Base-by-base conservation (phyloP, 2,113 vertebrate genomes). In the Phalacrocorax brasilianus region DNA sequence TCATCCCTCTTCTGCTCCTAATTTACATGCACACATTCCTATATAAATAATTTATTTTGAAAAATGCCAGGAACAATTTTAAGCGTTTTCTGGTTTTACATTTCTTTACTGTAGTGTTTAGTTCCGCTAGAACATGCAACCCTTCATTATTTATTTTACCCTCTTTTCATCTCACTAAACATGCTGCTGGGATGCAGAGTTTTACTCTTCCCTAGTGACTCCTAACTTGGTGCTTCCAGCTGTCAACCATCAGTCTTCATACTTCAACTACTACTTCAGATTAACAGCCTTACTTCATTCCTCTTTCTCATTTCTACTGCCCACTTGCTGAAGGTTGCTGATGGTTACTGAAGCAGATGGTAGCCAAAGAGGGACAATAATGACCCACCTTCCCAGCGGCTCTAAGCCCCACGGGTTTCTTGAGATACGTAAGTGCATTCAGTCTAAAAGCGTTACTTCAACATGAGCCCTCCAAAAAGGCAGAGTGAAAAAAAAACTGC, bases 171-270 rank as follows among this genome's bases (percentile, higher is more conserved):
- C 27, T 56, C 76, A 56, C 40, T 84, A 71, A 88, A 82, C 33
- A 35, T 38, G 45, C 42, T 77, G 67, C 55, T 75, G 56, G 24
- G 24, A 61, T 68, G 61, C 19, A 63, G 1, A 40, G 24, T 78
- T 88, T 84, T 49, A 79, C 27, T 56, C 55, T 84, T 88, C 61
- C 79, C 75, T 63, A 71, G 55, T 12, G 75, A 59, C 83, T 93
- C 67, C 47, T 61, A 80, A 68, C 61, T 74, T 3, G 0, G 14
- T 32, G 40, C 40, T 88, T 78, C 68, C 61, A 88, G 55, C 50
- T 8, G 1, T 66, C 56, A 58, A 35, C 21, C 27, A 58, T 67
- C 77, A 50, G 50, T 55, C 50, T 77, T 76, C 52, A 24, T 6
- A 14, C 15, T 72, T 59, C 68, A 75, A 58, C 67, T 40, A 55